Percentiles rank a stretch among this genome's conserved stretches.
Evolutionary conservation across 2,797 vertebrate genomes (phyloP).

Genomic region (Danio choprae): DNA sequence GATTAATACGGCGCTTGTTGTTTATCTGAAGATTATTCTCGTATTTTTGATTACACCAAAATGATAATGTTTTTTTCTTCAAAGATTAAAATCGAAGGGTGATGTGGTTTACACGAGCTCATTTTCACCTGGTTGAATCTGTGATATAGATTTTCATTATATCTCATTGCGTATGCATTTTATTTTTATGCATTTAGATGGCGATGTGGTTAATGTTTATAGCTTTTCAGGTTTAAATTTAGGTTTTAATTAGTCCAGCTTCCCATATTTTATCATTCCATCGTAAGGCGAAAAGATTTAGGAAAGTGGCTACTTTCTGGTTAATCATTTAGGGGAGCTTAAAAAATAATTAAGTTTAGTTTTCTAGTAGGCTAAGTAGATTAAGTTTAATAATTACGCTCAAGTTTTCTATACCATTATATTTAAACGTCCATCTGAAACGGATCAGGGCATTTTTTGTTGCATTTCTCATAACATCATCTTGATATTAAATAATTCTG

Average conservation of each 20-base stretch:
- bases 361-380: too few species aligned
- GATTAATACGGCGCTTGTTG: slow-evolving; percentile 70
- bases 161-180: neutral
- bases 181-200: neutral
- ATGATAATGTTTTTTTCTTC: neutral
- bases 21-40: neutral
- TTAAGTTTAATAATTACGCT: too few species aligned
- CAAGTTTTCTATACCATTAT: too few species aligned
- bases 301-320: neutral
- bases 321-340: too few species aligned
- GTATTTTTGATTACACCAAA: neutral
- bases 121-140: neutral
- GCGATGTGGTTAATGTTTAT: neutral
- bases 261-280: neutral
- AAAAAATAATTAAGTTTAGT: too few species aligned
- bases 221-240: neutral
- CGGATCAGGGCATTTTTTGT: too few species aligned
- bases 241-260: neutral
- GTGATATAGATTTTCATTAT: neutral
- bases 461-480: too few species aligned
- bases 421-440: too few species aligned
- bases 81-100: neutral
- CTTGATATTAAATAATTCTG: too few species aligned
- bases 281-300: neutral
- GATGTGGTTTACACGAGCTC: neutral